Percentiles rank a stretch among this genome's conserved stretches.
These are phyloP conservation scores for Mormoops blainvillei DNA, from an alignment of 2,113 vertebrate species.

Conservation along the genomic window DNA sequence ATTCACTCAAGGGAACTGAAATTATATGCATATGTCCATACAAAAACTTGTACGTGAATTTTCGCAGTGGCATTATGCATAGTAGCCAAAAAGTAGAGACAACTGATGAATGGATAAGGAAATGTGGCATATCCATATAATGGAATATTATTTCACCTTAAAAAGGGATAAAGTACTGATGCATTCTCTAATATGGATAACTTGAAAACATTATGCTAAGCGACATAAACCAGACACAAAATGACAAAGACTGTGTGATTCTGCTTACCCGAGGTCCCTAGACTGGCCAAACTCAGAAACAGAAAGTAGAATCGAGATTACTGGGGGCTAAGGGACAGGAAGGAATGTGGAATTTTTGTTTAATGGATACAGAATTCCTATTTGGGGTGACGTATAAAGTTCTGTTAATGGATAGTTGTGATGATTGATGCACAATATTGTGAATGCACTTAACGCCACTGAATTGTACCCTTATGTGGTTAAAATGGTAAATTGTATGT, in stretches of 20 bases:
- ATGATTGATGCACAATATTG: background rate
- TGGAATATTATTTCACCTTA: background rate
- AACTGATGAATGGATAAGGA: background rate
- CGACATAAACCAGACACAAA: background rate
- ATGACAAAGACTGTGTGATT: background rate
- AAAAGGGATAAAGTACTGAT: background rate
- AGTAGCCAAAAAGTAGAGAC: background rate
- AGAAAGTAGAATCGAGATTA: background rate
- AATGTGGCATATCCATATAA: background rate
- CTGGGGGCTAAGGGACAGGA: background rate
- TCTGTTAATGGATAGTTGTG: background rate
- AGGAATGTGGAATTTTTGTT: background rate
- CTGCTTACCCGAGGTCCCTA: background rate
- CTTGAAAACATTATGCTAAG: background rate
- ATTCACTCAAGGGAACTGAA: background rate
- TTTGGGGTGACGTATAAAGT: background rate
- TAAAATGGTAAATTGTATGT: background rate
- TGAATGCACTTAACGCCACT: background rate
- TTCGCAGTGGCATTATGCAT: background rate
- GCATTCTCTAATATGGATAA: background rate
- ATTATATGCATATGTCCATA: background rate
- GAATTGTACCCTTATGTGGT: background rate
- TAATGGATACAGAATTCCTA: background rate
- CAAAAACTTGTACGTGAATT: background rate
- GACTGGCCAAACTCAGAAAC: background rate